Base-by-base conservation (phyloP, 2,888 invertebrate species). In the Germaria angustata region DNA sequence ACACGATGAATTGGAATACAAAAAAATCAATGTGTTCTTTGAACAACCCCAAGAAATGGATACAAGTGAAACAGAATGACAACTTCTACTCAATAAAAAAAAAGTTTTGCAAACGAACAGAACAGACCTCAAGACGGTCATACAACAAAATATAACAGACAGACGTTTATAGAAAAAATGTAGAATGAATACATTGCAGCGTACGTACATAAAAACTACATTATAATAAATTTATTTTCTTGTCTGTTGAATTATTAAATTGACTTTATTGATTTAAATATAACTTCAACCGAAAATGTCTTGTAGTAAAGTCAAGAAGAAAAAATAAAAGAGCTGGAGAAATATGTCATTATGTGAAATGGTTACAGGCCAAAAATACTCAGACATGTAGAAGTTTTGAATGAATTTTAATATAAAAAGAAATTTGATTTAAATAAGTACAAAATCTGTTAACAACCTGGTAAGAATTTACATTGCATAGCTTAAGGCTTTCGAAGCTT, bases 211-310 rank as follows among this genome's bases (percentile, higher is more conserved):
- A 36, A 66, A 17, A 69, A 66, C 53, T 36, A 17, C 81, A 77
- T 81, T 81, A 81, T 77, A 76, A 77, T 75, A 80, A 84, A 82
- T 82, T 57, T 78, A 82, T 84, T 82, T 84, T 84, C 82, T 61
- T 78, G 84, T 80, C 84, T 84, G 82, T 49, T 82, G 84, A 80
- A 80, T 80, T 80, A 80, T 77, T 80, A 82, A 84, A 82, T 84
- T 84, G 78, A 84, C 75, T 84, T 84, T 82, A 84, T 84, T 84
- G 84, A 84, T 84, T 84, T 80, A 81, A 84, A 68, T 79, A 44
- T 77, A 49, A 59, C 77, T 53, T 55, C 61, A 72, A 77, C 53
- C 53, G 46, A 55, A 77, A 68, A 61, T 72, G 49, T 72, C 66
- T 77, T 77, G 65, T 53, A 53, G 9, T 9, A 53, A 36, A 55